phyloP scores from a whole-genome alignment of 2,797 vertebrate genomes.

The Anableps anableps region DNA sequence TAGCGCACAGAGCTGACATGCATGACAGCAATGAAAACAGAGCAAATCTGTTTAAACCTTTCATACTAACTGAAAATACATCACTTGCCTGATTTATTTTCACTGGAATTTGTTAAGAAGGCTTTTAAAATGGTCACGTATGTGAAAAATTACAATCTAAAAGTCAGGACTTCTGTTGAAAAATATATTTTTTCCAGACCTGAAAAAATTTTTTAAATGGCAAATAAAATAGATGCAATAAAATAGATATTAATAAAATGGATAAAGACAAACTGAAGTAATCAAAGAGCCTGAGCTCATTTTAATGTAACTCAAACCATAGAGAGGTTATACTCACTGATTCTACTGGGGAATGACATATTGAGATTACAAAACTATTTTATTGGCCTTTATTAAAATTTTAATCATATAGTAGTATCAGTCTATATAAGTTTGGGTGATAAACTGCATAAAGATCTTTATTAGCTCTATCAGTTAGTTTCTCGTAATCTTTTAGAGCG shows the following conservation, averaged over 20 bases:
- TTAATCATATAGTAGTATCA: slow-evolving; percentile 11
- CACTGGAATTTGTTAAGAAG: not conserved
- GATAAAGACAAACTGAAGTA: not conserved
- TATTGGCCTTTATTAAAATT: slow-evolving; percentile 59
- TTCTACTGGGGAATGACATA: slow-evolving; percentile 41
- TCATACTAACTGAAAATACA: not conserved
- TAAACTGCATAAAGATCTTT: slow-evolving; percentile 13
- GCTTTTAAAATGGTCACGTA: not conserved
- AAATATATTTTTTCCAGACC: not conserved
- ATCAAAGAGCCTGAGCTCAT: slow-evolving; percentile 9
- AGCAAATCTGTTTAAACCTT: not conserved
- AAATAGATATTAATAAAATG: not conserved
- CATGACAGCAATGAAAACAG: too few species aligned
- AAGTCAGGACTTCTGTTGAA: not conserved
- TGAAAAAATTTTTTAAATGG: not conserved
- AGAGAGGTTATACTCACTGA: slow-evolving; percentile 29
- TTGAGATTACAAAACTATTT: slow-evolving; percentile 61
- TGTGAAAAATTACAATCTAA: not conserved
- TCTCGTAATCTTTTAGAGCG: slow-evolving; percentile 28
- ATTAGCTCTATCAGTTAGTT: slow-evolving; percentile 55
- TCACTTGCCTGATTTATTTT: not conserved
- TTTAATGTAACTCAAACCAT: not conserved
- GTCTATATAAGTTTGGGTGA: not conserved
- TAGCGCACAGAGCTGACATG: too few species aligned
- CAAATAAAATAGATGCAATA: not conserved